phyloP scores from a whole-genome alignment of 2,888 invertebrate species.

The Acanthoscelides obtectus region DNA sequence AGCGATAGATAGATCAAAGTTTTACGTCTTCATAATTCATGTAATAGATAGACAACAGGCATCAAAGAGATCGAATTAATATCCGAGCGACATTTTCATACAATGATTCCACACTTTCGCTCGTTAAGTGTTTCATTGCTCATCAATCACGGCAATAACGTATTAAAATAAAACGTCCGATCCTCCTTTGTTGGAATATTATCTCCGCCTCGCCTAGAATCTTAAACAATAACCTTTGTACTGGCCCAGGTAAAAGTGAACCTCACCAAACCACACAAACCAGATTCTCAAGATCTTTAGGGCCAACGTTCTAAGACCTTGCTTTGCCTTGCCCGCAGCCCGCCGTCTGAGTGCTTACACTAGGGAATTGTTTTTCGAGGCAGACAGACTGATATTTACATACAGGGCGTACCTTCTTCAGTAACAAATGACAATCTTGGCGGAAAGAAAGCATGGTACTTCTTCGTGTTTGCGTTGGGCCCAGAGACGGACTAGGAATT shows the following conservation, averaged over 20 bases:
- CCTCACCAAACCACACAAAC: not conserved
- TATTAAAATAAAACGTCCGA: not conserved
- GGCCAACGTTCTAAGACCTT: not conserved
- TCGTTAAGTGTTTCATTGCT: not conserved
- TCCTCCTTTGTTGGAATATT: not conserved
- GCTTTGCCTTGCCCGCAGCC: too few species aligned
- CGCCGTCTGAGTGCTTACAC: not conserved
- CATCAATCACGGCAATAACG: not conserved
- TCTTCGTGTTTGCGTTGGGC: too few species aligned
- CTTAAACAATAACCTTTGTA: not conserved
- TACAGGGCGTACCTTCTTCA: not conserved
- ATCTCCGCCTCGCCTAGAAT: not conserved
- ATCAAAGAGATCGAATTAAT: not conserved
- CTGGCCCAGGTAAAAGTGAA: not conserved
- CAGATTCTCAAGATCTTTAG: not conserved
- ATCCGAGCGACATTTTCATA: not conserved
- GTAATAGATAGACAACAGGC: too few species aligned
- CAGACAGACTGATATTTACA: not conserved
- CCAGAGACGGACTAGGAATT: too few species aligned
- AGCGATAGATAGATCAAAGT: too few species aligned
- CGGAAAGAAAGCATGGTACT: not conserved
- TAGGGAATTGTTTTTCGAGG: not conserved
- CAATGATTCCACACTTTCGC: not conserved
- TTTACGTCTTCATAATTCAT: too few species aligned
- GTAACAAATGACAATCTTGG: not conserved